Evolutionary conservation across 1,140 invertebrate genomes (phyloP).

Genomic region (Drosophila simulans): DNA sequence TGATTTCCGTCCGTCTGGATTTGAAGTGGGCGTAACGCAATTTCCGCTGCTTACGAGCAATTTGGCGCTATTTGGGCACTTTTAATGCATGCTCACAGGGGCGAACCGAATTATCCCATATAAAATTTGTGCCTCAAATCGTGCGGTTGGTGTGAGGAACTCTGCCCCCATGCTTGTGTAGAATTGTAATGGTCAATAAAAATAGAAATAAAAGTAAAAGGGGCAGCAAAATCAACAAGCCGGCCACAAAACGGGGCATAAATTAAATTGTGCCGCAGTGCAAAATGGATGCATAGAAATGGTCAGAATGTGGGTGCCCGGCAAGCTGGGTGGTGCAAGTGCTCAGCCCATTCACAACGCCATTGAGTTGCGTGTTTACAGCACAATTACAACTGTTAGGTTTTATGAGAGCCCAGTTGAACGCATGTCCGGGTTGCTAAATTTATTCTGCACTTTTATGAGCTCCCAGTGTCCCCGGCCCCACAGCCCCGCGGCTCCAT

Average conservation of each 20-base stretch:
- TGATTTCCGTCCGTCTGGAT: slow-evolving; percentile 12
- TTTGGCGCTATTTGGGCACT: slow-evolving; percentile 61
- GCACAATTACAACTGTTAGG: slow-evolving; percentile 81
- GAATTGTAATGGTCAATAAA: slow-evolving; percentile 76
- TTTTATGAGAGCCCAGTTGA: slow-evolving; percentile 72
- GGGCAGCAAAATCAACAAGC: slow-evolving; percentile 68
- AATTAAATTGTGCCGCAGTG: slow-evolving; percentile 78
- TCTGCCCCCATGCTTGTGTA: slow-evolving; percentile 15
- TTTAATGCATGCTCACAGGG: slow-evolving; percentile 57
- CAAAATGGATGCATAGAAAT: slow-evolving; percentile 41
- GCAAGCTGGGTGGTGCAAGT: slow-evolving; percentile 24
- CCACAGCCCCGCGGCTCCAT: not conserved
- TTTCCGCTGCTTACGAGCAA: slow-evolving; percentile 65
- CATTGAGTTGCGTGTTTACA: slow-evolving; percentile 83
- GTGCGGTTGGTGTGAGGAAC: slow-evolving; percentile 3
- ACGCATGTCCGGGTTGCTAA: slow-evolving; percentile 49
- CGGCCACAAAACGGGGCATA: slow-evolving; percentile 68
- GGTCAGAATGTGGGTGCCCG: slow-evolving; percentile 1
- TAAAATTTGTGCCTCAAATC: slow-evolving; percentile 57
- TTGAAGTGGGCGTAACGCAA: slow-evolving; percentile 42
- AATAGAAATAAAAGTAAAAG: slow-evolving; percentile 46
- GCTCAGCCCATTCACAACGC: slow-evolving; percentile 61
- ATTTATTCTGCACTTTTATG: slow-evolving; percentile 79
- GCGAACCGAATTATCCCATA: slow-evolving; percentile 69
- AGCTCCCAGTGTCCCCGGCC: slow-evolving; percentile 47